Base-by-base conservation (phyloP, 2,888 invertebrate genomes). In the Trachelus tabidus region DNA sequence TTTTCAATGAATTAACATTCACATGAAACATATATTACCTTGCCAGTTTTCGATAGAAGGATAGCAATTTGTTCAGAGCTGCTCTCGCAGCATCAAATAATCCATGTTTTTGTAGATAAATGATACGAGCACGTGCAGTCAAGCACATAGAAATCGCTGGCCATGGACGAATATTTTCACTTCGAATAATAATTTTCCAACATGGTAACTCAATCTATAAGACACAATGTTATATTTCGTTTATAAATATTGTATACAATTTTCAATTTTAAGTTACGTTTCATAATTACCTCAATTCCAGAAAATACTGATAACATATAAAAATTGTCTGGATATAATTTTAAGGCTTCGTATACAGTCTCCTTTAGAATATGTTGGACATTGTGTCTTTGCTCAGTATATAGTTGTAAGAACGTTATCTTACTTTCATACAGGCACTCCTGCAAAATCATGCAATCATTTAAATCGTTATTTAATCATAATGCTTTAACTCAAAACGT, bases 241-340 rank as follows among this genome's bases (percentile, higher is more conserved):
- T 12, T 15, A 75, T 37, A 9, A 83, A 34, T 56, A 68, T 73
- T 31, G 15, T 12, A 37, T 33, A 35, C 68, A 69, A 56, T 73
- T 34, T 80, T 34, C 37, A 73, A 15, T 56, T 33, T 75, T 23
- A 34, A 23, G 68, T 68, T 71, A 80, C 80, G 79, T 87, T 56
- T 9, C 23, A 56, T 23, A 23, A 56, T 56, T 56, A 92, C 92
- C 89, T 93, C 93, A 77, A 92, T 89, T 79, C 92, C 92, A n/a
- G 93, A 92, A 79, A 93, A 88, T 31, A 92, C 89, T 56, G 94
- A 92, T 35, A 95, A 88, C 12, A 95, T 86, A 79, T 92, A 92
- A 76, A 94, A 90, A 89, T 95, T 95, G 80, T 94, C 93, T 0
- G 95, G 94, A 88, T 93, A 95, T 40, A 91, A 74, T 11, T 84